These are phyloP conservation scores for Hippoglossus hippoglossus DNA, from an alignment of 2,797 vertebrate species.

Conservation along the genomic window DNA sequence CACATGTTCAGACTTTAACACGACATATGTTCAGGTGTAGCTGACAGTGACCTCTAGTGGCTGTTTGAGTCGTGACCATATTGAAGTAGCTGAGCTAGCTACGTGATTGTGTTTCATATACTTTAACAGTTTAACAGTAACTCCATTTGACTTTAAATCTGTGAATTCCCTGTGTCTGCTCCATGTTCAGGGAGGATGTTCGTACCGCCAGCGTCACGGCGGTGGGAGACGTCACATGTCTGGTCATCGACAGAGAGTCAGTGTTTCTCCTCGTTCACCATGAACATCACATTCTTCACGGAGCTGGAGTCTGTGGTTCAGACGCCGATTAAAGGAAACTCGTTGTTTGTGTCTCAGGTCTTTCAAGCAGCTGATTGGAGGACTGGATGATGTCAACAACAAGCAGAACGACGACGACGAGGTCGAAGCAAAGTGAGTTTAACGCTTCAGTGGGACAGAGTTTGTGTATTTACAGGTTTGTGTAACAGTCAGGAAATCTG, in stretches of 20 bases:
- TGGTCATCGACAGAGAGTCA: conserved; percentile 97
- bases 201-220: conserved; percentile 93
- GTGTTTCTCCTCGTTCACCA: conserved; percentile 33
- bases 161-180: not conserved
- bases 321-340: too few relatives aligned
- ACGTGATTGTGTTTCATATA: too few relatives aligned
- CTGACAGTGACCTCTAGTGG: too few relatives aligned
- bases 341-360: conserved; percentile 48
- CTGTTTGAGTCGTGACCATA: too few relatives aligned
- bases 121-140: not conserved
- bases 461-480: not conserved
- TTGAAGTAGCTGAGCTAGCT: too few relatives aligned
- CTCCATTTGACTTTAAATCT: not conserved
- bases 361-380: conserved; percentile 81
- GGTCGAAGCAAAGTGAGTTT: conserved; percentile 71
- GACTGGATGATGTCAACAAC: conserved; percentile 71
- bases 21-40: too few relatives aligned
- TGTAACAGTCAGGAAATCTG: not conserved
- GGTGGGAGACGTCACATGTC: conserved; percentile 91
- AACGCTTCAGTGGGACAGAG: not conserved
- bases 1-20: not conserved
- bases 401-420: conserved; percentile 69
- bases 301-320: not conserved
- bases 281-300: not conserved
- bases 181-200: conserved; percentile 88